A percentile compares a stretch with the other conserved stretches of the same genome.
These are phyloP conservation scores for Andrena haemorrhoa DNA, from an alignment of 2,888 invertebrate species.

Conservation along the genomic window DNA sequence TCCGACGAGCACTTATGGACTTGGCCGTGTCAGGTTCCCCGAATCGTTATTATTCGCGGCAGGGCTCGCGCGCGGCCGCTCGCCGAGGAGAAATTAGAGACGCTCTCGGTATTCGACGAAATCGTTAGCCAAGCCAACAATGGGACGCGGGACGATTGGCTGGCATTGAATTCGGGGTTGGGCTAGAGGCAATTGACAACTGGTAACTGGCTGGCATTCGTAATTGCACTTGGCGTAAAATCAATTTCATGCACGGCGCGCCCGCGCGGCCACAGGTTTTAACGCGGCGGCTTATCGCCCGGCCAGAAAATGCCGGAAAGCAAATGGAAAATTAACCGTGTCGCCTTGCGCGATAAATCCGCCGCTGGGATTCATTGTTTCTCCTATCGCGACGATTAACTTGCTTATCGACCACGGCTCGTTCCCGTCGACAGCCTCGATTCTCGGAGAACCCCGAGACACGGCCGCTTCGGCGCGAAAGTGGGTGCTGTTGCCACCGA, in stretches of 20 bases:
- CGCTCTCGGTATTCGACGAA: conserved; percentile 56
- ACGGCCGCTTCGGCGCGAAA: conserved; percentile 5
- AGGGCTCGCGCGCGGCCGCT: conserved; percentile 21
- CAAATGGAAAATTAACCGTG: conserved; percentile 25
- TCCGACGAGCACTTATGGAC: neutral
- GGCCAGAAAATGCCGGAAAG: neutral
- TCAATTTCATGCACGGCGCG: conserved; percentile 39
- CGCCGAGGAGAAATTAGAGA: conserved; percentile 47
- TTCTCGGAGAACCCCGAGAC: conserved; percentile 3
- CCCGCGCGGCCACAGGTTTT: conserved; percentile 13
- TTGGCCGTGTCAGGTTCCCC: conserved; percentile 27
- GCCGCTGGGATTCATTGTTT: conserved; percentile 37
- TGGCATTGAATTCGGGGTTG: conserved; percentile 62
- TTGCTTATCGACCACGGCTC: neutral
- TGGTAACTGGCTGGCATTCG: conserved; percentile 38
- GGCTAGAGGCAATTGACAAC: conserved; percentile 42
- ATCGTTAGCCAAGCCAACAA: conserved; percentile 37
- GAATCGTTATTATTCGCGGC: conserved; percentile 56
- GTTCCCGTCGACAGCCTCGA: neutral
- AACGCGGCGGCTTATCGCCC: conserved; percentile 12
- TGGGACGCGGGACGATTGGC: conserved; percentile 51
- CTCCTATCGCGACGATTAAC: conserved; percentile 20
- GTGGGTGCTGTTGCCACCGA: neutral
- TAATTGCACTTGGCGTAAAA: conserved; percentile 51
- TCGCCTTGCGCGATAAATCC: conserved; percentile 2